These are phyloP conservation scores for Illadopsis cleaveri DNA, from an alignment of 2,113 vertebrate genomes.

Conservation along the genomic window DNA sequence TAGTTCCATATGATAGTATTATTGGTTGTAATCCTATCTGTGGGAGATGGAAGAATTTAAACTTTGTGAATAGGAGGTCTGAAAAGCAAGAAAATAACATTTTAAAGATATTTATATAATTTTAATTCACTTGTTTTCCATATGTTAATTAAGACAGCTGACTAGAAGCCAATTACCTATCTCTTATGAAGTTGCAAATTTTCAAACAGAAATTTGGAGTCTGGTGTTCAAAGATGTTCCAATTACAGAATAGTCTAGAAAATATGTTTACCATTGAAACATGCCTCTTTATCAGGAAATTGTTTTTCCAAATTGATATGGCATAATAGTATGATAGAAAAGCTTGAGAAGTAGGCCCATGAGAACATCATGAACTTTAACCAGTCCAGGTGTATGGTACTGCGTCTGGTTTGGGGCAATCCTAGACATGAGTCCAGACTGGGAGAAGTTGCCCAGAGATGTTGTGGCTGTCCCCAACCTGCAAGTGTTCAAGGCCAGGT, in stretches of 20 bases:
- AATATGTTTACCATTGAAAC: neutral
- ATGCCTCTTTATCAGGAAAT: neutral
- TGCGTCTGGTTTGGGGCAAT: neutral
- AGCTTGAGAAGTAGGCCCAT: neutral
- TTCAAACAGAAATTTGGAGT: neutral
- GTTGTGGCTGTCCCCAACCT: neutral
- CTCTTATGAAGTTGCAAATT: neutral
- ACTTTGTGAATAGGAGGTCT: neutral
- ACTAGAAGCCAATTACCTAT: neutral
- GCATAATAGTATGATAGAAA: neutral
- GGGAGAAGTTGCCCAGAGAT: neutral
- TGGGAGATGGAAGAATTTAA: neutral
- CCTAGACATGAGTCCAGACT: neutral
- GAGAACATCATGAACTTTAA: neutral
- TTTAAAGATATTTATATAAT: neutral
- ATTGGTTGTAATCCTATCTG: neutral
- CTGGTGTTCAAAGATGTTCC: neutral
- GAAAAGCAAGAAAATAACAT: neutral
- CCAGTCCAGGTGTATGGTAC: neutral
- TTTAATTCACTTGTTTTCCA: neutral
- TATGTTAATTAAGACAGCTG: neutral
- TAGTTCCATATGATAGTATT: neutral
- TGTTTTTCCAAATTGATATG: neutral
- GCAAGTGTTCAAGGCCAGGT: neutral
- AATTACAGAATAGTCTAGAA: neutral